Evolutionary conservation across 2,113 vertebrate genomes (phyloP), one percentile per base, ranked within the genome.

Genomic region (Nyctibius bracteatus): DNA sequence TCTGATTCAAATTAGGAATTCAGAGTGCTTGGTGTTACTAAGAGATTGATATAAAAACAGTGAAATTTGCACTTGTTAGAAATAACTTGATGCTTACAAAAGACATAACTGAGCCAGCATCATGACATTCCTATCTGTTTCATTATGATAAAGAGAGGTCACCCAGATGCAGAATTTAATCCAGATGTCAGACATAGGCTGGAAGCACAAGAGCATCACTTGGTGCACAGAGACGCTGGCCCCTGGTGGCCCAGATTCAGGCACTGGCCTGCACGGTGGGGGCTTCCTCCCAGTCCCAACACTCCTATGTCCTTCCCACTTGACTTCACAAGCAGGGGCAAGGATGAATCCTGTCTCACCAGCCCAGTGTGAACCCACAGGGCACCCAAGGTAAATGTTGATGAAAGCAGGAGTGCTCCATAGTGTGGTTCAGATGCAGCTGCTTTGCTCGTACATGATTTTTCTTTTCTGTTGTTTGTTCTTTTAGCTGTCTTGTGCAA

Each of bases 191-290:
- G 54, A 70, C 8, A 9, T 28, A 18, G 44, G 17, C 23, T 33
- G 41, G 28, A 85, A 71, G 21, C 52, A 43, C 17, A n/a, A 31
- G 21, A n/a, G 20, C 12, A 19, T 46, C 14, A 30, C 8, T 27
- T 43, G 13, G 17, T 31, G 18, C 27, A 24, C 0, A 1, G 8
- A n/a, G 24, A 51, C 2, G 5, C 1, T 43, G 31, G 39, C 43
- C 10, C 8, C 52, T 4, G 1, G 51, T 28, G 22, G 8, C 14
- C 33, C 49, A 27, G 35, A 6, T 6, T 51, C 41, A 37, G 44
- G 13, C 1, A 13, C 12, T 75, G 16, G 2, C 2, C 18, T 20
- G 31, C 2, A 2, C 0, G 2, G 25, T 0, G 0, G 3, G 5
- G 19, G 5, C n/a, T 68, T 49, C 31, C 9, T 79, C 30, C 37